Percentiles rank a stretch among this genome's conserved stretches.
phyloP scores from a whole-genome alignment of 2,113 vertebrate species.

The Pithys albifrons region DNA sequence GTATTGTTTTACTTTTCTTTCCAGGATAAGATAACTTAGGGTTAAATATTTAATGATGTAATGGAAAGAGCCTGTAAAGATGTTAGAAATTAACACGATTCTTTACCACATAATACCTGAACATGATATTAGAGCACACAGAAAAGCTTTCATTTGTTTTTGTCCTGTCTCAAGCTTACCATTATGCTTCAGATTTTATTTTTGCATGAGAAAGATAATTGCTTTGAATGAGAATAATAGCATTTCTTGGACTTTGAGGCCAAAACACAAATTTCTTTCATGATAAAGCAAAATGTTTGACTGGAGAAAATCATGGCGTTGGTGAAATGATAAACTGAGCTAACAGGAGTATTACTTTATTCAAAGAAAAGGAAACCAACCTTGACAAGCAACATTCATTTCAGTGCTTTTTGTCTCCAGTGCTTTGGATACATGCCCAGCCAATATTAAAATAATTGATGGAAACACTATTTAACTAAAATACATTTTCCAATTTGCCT shows the following conservation, averaged over 20 bases:
- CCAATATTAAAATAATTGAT: constrained; percentile 18
- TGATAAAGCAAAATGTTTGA: neutral
- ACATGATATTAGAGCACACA: neutral
- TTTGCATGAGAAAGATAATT: neutral
- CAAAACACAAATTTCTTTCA: neutral
- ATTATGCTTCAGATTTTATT: neutral
- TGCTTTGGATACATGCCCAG: neutral
- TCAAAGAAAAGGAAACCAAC: constrained; percentile 50
- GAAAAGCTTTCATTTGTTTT: neutral
- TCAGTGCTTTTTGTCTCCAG: neutral
- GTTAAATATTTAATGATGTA: constrained; percentile 65
- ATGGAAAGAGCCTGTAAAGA: constrained; percentile 28
- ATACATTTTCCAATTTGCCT: neutral
- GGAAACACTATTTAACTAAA: neutral
- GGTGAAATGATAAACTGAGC: neutral
- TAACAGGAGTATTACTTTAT: neutral
- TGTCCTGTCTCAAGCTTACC: neutral
- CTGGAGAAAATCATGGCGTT: neutral
- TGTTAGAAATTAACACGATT: neutral
- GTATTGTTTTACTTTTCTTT: constrained; percentile 63
- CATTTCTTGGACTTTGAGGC: neutral
- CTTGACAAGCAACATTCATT: no score
- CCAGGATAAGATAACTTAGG: constrained; percentile 13
- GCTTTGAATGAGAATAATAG: neutral
- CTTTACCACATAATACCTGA: neutral